These are phyloP conservation scores for Apogon hyalosoma DNA, from an alignment of 2,797 vertebrate species.

Conservation along the genomic window DNA sequence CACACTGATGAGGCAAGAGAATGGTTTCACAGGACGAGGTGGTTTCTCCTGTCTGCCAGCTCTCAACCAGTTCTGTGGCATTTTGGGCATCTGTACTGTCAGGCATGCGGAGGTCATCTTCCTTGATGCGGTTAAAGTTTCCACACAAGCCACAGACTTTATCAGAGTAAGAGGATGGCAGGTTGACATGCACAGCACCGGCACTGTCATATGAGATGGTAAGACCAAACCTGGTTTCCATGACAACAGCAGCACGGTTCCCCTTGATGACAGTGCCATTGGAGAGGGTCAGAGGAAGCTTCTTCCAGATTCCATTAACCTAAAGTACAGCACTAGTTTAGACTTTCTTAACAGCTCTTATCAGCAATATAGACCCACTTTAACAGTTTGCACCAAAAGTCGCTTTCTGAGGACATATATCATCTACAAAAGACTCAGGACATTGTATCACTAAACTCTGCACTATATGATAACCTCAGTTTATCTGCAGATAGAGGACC, in stretches of 20 bases:
- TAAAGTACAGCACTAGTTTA: conserved; percentile 54
- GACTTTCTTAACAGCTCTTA: not conserved
- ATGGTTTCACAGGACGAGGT: conserved; percentile 73
- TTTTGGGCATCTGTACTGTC: conserved; percentile 67
- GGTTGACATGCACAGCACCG: conserved; percentile 82
- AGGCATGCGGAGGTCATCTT: conserved; percentile 82
- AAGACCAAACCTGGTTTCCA: conserved; percentile 83
- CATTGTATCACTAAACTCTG: conserved; percentile 20
- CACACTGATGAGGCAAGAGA: conserved; percentile 72
- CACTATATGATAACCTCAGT: conserved; percentile 25
- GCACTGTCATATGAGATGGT: conserved; percentile 81
- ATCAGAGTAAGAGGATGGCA: conserved; percentile 82
- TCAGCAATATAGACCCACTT: not conserved
- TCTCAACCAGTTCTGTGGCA: conserved; percentile 73
- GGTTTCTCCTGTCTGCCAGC: conserved; percentile 76
- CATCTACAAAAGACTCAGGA: not conserved
- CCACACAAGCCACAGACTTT: conserved; percentile 89
- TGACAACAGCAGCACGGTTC: conserved; percentile 74
- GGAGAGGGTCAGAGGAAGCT: conserved; percentile 78
- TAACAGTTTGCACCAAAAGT: conserved; percentile 22
- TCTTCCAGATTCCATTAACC: conserved; percentile 87
- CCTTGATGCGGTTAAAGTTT: conserved; percentile 83
- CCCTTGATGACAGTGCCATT: conserved; percentile 56
- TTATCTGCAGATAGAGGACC: conserved; percentile 41
- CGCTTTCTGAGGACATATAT: not conserved